phyloP scores from a whole-genome alignment of 2,888 invertebrate species.

The Drosophila hamatofila region DNA sequence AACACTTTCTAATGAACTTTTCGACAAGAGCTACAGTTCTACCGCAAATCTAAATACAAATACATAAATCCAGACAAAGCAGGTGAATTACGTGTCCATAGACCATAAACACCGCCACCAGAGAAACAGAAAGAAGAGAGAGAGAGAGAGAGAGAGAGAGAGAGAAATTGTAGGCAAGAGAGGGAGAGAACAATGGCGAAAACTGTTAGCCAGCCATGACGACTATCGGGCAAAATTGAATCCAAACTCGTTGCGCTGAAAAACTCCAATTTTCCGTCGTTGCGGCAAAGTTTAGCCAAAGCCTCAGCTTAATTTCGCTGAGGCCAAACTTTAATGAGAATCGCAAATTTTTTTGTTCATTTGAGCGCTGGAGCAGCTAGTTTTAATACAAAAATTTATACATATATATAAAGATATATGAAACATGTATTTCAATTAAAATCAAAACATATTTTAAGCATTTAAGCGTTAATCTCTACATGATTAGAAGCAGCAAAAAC shows the following conservation, averaged over 20 bases:
- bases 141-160: constrained; percentile 9
- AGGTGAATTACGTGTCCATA: constrained; percentile 77
- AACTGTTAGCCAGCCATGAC: constrained; percentile 77
- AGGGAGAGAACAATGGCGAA: constrained; percentile 68
- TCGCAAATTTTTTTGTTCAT: background rate
- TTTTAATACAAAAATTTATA: too few relatives aligned
- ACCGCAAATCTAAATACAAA: constrained; percentile 65
- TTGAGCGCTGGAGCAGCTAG: background rate
- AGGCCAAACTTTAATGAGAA: constrained; percentile 5
- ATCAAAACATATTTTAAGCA: background rate
- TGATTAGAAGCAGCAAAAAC: background rate
- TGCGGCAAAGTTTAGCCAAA: constrained; percentile 23
- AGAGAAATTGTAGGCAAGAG: too few relatives aligned
- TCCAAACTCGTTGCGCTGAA: constrained; percentile 40
- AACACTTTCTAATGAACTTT: constrained; percentile 80
- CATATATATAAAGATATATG: background rate
- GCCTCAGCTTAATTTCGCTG: constrained; percentile 29
- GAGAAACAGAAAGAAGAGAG: background rate
- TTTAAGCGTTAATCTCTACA: background rate
- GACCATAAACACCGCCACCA: constrained; percentile 68
- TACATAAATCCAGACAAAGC: constrained; percentile 59
- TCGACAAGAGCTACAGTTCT: constrained; percentile 63
- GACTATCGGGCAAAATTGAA: constrained; percentile 59
- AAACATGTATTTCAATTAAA: background rate
- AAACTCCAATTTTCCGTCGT: constrained; percentile 27